Evolutionary conservation across 2,888 invertebrate genomes (phyloP).

Genomic region (Limnephilus auricula): DNA sequence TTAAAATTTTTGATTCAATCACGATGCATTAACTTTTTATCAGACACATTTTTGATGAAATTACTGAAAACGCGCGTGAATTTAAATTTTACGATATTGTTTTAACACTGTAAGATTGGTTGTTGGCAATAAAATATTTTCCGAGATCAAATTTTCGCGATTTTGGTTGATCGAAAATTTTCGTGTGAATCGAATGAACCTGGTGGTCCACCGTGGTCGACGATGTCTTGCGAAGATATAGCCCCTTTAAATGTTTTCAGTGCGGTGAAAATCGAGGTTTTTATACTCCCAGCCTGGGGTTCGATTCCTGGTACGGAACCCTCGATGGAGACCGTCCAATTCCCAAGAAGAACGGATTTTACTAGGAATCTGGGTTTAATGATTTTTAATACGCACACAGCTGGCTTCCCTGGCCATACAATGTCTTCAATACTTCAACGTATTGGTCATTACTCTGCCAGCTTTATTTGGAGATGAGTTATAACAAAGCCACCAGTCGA

Average conservation of each 20-base stretch:
- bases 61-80: not conserved
- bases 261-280: conserved; percentile 65
- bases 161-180: not conserved
- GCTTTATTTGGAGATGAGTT: conserved; percentile 37
- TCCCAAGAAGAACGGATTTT: conserved; percentile 65
- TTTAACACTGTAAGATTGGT: not conserved
- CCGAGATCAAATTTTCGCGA: not conserved
- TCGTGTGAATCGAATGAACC: conserved; percentile 21
- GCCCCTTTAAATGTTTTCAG: conserved; percentile 64
- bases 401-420: conserved; percentile 28
- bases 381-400: conserved; percentile 63
- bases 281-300: conserved; percentile 65
- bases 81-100: not conserved
- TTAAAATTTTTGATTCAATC: too few species aligned
- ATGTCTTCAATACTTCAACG: conserved; percentile 21
- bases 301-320: conserved; percentile 66
- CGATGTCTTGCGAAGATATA: conserved; percentile 66
- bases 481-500: conserved; percentile 31
- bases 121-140: not conserved
- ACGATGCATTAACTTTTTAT: not conserved
- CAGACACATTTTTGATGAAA: not conserved
- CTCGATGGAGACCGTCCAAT: conserved; percentile 65
- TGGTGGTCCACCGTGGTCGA: conserved; percentile 41
- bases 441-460: conserved; percentile 10
- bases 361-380: conserved; percentile 66